phyloP scores from a whole-genome alignment of 2,888 invertebrate genomes.

The Galerucella nymphaeae region DNA sequence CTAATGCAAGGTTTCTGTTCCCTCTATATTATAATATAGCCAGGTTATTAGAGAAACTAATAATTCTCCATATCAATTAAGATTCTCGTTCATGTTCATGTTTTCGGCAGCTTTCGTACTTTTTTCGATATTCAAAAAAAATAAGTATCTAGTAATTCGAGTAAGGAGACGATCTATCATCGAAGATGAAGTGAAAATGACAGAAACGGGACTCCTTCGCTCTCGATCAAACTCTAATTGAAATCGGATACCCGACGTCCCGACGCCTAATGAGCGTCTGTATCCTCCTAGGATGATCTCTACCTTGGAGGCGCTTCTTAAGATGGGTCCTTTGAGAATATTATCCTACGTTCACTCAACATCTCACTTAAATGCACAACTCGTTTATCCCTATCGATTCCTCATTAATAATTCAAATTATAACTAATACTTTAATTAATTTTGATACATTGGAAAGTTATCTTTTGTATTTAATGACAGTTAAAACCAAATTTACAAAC shows the following conservation, averaged over 20 bases:
- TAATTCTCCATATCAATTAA: too few relatives aligned
- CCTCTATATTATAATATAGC: too few relatives aligned
- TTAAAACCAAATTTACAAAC: background rate
- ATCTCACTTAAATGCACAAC: slow-evolving; percentile 58
- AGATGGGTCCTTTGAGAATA: slow-evolving; percentile 60
- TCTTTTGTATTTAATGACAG: background rate
- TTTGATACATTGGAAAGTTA: slow-evolving; percentile 5
- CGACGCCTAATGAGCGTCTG: slow-evolving; percentile 58
- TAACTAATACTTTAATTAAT: slow-evolving; percentile 30
- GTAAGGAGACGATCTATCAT: slow-evolving; percentile 59
- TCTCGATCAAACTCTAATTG: slow-evolving; percentile 65
- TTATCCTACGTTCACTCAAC: slow-evolving; percentile 55
- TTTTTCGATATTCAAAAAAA: background rate
- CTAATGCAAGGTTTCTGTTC: too few relatives aligned
- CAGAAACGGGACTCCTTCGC: slow-evolving; percentile 62
- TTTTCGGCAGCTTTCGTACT: too few relatives aligned
- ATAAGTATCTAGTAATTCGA: slow-evolving; percentile 3
- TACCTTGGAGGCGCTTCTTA: slow-evolving; percentile 54
- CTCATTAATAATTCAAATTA: slow-evolving; percentile 56
- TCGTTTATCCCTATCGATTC: slow-evolving; percentile 60
- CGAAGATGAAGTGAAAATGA: slow-evolving; percentile 60
- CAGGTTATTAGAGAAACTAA: too few relatives aligned
- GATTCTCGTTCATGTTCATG: too few relatives aligned
- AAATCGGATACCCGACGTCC: slow-evolving; percentile 61
- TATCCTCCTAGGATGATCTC: slow-evolving; percentile 49